phyloP scores from a whole-genome alignment of 2,113 vertebrate genomes.

The Rhinolophus ferrumequinum region DNA sequence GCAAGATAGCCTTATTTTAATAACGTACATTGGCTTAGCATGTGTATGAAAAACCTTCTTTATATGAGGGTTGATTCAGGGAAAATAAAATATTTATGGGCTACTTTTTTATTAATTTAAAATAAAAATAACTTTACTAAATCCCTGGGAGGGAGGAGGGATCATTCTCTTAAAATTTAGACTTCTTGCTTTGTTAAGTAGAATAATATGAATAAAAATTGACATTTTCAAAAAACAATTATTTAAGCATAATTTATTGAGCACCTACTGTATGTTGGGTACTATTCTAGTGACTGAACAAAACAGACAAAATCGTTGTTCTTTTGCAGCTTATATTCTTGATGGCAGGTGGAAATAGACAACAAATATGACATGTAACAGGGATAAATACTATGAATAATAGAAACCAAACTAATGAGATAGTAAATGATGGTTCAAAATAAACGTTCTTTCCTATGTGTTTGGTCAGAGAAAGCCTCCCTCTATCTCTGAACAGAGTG shows the following conservation, averaged over 20 bases:
- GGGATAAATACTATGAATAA: background rate
- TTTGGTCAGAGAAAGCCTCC: background rate
- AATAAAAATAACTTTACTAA: conserved; percentile 34
- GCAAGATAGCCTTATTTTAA: background rate
- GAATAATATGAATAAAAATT: background rate
- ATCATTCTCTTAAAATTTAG: background rate
- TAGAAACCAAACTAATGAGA: background rate
- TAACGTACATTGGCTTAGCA: background rate
- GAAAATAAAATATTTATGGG: conserved; percentile 32
- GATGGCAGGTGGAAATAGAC: background rate
- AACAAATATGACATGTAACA: background rate
- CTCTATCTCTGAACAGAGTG: background rate
- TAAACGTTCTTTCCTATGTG: background rate
- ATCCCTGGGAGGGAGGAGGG: too few relatives aligned
- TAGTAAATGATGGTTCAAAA: background rate
- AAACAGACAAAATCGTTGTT: background rate
- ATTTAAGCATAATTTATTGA: conserved; percentile 18
- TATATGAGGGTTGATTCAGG: background rate
- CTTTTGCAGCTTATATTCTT: background rate
- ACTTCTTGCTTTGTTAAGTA: background rate
- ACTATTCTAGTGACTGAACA: background rate
- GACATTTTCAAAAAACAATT: background rate
- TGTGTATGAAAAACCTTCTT: background rate
- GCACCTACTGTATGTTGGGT: background rate
- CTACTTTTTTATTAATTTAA: conserved; percentile 31